Conservation (phyloP, 2,113 vertebrate genomes). For the Corapipo altera region DNA sequence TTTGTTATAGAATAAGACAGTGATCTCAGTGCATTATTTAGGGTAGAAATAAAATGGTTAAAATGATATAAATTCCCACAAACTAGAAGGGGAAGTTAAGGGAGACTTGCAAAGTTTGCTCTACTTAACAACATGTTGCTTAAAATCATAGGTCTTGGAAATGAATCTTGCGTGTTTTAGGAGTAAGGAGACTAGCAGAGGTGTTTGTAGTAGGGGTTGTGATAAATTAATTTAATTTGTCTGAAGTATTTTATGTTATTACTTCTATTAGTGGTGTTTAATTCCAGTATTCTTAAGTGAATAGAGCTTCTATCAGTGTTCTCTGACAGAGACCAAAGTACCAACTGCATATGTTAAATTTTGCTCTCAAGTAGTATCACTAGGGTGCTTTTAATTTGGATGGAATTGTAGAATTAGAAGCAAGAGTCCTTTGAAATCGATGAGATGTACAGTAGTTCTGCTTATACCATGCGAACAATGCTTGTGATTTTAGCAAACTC, state of each 20-base stretch:
- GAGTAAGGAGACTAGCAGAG: neutral
- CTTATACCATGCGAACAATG: neutral
- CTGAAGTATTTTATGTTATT: neutral
- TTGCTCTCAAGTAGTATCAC: neutral
- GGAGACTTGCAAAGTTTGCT: neutral
- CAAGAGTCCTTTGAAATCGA: neutral
- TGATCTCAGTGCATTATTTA: constrained; percentile 19
- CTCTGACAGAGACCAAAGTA: neutral
- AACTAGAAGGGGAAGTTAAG: neutral
- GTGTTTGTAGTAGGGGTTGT: neutral
- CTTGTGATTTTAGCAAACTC: neutral
- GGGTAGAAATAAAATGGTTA: constrained; percentile 47
- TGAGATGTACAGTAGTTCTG: neutral
- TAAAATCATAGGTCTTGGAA: neutral
- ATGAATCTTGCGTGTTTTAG: neutral
- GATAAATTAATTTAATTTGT: neutral
- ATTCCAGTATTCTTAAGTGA: neutral
- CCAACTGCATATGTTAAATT: rapidly evolving
- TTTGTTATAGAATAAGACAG: constrained; percentile 30
- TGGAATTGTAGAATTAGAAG: neutral
- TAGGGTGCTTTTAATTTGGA: neutral
- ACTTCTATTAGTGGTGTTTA: neutral
- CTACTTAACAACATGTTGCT: neutral
- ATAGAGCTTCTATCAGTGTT: neutral
- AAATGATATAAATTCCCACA: constrained; percentile 25